These are phyloP conservation scores for Pteropus alecto DNA, from an alignment of 2,113 vertebrate genomes.

Conservation along the genomic window DNA sequence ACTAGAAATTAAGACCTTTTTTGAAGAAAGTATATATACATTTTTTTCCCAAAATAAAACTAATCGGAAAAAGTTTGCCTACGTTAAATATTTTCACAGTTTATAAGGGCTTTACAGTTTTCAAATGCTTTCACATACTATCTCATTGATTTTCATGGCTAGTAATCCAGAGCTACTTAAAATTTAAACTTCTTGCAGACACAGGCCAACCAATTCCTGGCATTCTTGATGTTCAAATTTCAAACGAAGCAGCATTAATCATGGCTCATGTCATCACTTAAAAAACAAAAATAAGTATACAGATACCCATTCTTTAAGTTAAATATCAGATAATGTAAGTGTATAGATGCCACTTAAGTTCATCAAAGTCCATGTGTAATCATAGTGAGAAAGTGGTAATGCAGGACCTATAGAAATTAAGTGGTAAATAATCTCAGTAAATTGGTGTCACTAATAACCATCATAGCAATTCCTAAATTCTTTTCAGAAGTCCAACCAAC, in stretches of 20 bases:
- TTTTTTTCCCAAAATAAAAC: slow-evolving; percentile 27
- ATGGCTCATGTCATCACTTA: not conserved
- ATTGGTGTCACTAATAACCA: not conserved
- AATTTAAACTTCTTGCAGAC: not conserved
- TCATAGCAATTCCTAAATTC: not conserved
- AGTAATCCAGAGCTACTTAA: not conserved
- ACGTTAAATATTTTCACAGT: not conserved
- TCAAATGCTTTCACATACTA: not conserved
- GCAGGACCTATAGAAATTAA: not conserved
- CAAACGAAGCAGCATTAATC: not conserved
- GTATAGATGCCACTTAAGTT: not conserved
- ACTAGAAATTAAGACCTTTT: not conserved
- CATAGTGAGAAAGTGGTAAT: not conserved
- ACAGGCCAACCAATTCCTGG: not conserved
- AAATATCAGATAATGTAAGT: not conserved
- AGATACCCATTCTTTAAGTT: not conserved
- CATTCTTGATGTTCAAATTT: not conserved
- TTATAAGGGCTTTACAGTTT: not conserved
- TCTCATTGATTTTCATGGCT: not conserved
- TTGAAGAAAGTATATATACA: not conserved
- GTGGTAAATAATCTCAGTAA: not conserved
- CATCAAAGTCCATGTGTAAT: not conserved
- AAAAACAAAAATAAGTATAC: not conserved
- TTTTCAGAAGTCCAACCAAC: not conserved
- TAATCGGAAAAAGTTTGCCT: not conserved